These are phyloP conservation scores for Sceloporus undulatus DNA, from an alignment of 2,113 vertebrate species.

Conservation along the genomic window DNA sequence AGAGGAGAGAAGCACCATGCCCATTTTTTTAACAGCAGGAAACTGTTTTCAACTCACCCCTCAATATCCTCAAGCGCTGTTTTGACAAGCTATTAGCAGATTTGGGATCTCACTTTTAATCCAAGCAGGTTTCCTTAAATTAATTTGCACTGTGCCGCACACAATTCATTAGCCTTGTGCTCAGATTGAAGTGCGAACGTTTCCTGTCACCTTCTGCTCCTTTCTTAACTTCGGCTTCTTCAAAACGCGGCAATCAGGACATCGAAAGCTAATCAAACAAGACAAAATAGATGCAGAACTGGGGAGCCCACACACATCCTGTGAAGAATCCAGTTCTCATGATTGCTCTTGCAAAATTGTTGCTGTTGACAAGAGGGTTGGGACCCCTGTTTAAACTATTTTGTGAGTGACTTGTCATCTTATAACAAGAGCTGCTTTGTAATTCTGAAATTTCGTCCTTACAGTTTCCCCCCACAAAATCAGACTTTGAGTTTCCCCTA, in stretches of 20 bases:
- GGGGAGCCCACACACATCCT: constrained; percentile 36
- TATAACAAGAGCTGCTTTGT: neutral
- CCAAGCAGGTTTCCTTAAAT: constrained; percentile 59
- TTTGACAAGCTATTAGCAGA: constrained; percentile 58
- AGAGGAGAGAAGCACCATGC: neutral
- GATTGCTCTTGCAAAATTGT: constrained; percentile 68
- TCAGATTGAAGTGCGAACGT: constrained; percentile 74
- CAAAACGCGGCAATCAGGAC: constrained; percentile 73
- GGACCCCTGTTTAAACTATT: neutral
- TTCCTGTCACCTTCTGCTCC: constrained; percentile 74
- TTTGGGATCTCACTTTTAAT: constrained; percentile 57
- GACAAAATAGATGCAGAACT: constrained; percentile 61
- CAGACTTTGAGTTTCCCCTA: neutral
- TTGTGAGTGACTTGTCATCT: neutral
- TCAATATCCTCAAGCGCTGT: constrained; percentile 42
- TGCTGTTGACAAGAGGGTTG: constrained; percentile 59
- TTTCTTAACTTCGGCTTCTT: constrained; percentile 59
- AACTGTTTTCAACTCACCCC: constrained; percentile 11
- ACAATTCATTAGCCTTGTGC: constrained; percentile 72
- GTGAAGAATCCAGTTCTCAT: constrained; percentile 74
- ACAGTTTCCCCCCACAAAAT: neutral
- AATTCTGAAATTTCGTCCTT: neutral
- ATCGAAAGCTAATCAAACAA: constrained; percentile 79
- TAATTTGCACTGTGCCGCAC: constrained; percentile 66
- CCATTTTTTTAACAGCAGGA: neutral